A percentile compares a stretch with the other conserved stretches of the same genome.
phyloP scores from a whole-genome alignment of 2,888 invertebrate genomes.

The Amiota mariae region DNA sequence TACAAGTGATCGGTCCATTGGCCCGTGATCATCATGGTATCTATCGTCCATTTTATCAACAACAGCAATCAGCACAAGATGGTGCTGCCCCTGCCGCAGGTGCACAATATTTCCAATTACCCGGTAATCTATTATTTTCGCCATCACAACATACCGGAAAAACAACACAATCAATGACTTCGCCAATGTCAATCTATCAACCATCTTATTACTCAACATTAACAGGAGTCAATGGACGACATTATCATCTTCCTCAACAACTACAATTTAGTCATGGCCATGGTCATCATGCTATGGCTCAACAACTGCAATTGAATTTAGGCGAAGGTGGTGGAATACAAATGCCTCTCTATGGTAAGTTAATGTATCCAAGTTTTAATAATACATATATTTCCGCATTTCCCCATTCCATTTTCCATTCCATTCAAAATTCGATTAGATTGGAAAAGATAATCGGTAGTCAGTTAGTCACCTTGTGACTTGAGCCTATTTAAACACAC shows the following conservation, averaged over 20 bases:
- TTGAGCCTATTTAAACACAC: too few species aligned
- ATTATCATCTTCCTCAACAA: conserved; percentile 3
- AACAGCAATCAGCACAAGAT: conserved; percentile 37
- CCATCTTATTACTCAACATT: neutral
- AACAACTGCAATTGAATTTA: too few species aligned
- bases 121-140: neutral
- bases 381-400: neutral
- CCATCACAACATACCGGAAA: conserved; percentile 21
- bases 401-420: too few species aligned
- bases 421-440: too few species aligned
- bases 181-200: conserved; percentile 32
- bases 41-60: conserved; percentile 58
- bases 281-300: too few species aligned
- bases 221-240: conserved; percentile 16
- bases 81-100: conserved; percentile 42
- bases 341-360: neutral
- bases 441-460: too few species aligned
- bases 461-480: too few species aligned
- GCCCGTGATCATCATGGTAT: conserved; percentile 63
- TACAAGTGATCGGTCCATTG: conserved; percentile 59
- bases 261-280: conserved; percentile 4
- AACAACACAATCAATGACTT: conserved; percentile 34
- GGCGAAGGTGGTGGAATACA: too few species aligned
- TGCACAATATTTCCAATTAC: conserved; percentile 28
- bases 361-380: conserved; percentile 13